Evolutionary conservation across 1,140 invertebrate species (phyloP), one percentile per base, ranked within the genome.

Genomic region (Megalopta genalis): DNA sequence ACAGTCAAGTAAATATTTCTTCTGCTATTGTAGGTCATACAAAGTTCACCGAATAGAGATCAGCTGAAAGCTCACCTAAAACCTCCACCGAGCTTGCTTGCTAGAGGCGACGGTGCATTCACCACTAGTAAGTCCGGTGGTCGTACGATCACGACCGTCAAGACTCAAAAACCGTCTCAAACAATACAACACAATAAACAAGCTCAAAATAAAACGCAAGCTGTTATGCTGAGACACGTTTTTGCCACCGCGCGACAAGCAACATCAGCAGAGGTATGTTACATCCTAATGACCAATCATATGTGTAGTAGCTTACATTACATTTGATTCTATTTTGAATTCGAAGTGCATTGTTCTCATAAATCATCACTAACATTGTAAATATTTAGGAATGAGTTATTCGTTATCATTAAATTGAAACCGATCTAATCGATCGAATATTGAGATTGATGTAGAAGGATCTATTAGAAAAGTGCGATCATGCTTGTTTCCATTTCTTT

Each of bases 11-110:
- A n/a, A 60, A 21, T 23, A 18, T 64, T 4, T 16, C 9, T 46
- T 18, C 60, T 70, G 21, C 74, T 72, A 62, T 86, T 88, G 0
- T 59, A 93, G 92, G 92, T 93, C 2, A 98, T 99, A 81, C 97
- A 98, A 93, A 98, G 97, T 88, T 97, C 96, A 88, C 97, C 97
- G 0, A 98, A 98, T 92, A 93, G 97, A 27, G 96, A 97, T 90
- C 97, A 97, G 89, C 89, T 98, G n/a, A 95, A 96, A 78, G 96
- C 96, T 23, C 97, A 98, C 87, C 92, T 98, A 78, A 96, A 97
- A 74, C 96, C 96, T 75, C 97, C 97, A 10, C 97, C 97, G 1
- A 95, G 96, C 69, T 93, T 97, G 57, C 93, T 97, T n/a, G 93
- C 93, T 1, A 93, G 90, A 76, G 91, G 88, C 54, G 91, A 92